Base-by-base conservation (phyloP, 2,797 vertebrate genomes). In the Parauchenoglanis ngamensis region DNA sequence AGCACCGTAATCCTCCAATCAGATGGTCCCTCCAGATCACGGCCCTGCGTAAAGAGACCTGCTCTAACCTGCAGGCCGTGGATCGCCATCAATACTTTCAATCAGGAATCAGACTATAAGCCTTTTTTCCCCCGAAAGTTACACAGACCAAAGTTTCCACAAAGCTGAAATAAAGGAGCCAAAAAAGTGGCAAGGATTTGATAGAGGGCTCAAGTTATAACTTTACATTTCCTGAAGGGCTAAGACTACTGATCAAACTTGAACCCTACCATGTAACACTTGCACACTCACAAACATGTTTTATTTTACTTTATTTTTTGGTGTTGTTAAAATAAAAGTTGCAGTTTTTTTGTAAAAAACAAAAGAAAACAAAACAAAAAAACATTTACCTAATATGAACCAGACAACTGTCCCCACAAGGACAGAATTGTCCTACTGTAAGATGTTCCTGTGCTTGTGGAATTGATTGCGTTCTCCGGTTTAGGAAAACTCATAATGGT, bases 1-100 rank as follows among this genome's bases (percentile, higher is more conserved):
- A 89, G 44, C 88, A 90, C 88, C 68, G 84, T 90, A 90, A 91
- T 90, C 91, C 85, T 80, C 85, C 86, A 86, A 81, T 88, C 86
- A 86, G 80, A 87, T 21, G 46, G 57, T 89, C 90, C 81, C 83
- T 81, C 80, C 56, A 86, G 88, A 89, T 87, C 87, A 83, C 23
- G 63, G 87, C 21, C 87, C 82, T 84, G 88, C 56, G 83, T 76
- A 84, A 80, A 82, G 35, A 84, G 79, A 86, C 91, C 87, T 75
- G 75, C 75, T 85, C 79, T 75, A 89, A 87, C 84, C 88, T 87
- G 86, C 86, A 87, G 89, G 91, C 84, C 89, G 85, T 81, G 85
- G 85, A 87, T 78, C 67, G 52, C 85, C 79, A 89, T 89, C 88
- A 89, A 84, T 76, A 67, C 83, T 85, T 91, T 88, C 86, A 89